Base-by-base conservation (phyloP, 2,113 vertebrate genomes). In the Trogon surrucura region DNA sequence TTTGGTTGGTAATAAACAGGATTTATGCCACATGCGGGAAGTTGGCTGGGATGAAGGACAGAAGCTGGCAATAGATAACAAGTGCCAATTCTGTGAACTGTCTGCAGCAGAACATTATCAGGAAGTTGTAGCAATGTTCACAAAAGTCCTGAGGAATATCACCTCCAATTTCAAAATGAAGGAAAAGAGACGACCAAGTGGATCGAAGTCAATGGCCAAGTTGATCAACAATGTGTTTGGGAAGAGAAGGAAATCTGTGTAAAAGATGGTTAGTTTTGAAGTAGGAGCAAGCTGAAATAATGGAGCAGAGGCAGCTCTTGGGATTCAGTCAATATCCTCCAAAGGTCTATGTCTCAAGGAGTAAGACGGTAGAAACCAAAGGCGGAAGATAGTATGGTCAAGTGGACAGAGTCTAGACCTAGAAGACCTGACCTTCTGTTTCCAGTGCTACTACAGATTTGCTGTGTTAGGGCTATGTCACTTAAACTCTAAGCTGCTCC, bases 1-100 rank as follows among this genome's bases (percentile, higher is more conserved):
- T 94, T 89, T 99, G 94, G 98, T 99, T 90, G 99, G 98, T 41
- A 99, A 99, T 94, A 99, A 99, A 86, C 98, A 98, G 92, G 99
- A 99, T 97, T 97, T 99, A 54, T 98, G 99, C 80, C 99, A 99
- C 50, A 85, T 98, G 96, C 96, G 98, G 22, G 98, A 99, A 81
- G 98, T 99, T 54, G 96, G 96, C 85, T 97, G 97, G 90, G 98
- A 99, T 22, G 99, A 99, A 96, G 99, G 98, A 27, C 98, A 98
- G 62, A 97, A 97, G 67, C 85, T 99, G 83, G 98, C 99, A 0
- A 26, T 95, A 5, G 98, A 99, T 32, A 95, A 96, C 91, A 98
- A 79, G 36, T 98, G 98, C 91, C 98, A 98, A 5, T 99, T 99
- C 96, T 98, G 97, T 44, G 99, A 99, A 97, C 97, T 99, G 60